Evolutionary conservation across 1,140 invertebrate genomes (phyloP).

Genomic region (Sinonovacula constricta): DNA sequence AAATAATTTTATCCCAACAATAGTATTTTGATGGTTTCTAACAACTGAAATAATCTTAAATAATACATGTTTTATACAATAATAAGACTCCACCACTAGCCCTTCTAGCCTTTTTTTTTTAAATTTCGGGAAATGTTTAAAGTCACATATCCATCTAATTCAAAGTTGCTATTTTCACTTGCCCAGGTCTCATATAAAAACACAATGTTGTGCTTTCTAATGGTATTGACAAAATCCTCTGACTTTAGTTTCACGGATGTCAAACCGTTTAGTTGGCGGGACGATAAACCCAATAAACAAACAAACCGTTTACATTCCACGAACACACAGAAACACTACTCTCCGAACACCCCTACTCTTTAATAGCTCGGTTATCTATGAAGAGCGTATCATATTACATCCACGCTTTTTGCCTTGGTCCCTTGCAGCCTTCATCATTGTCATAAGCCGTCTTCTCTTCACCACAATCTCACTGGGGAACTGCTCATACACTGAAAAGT

Average conservation of each 20-base stretch:
- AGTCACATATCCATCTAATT: too few species aligned
- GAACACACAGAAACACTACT: too few species aligned
- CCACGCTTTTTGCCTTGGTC: background rate
- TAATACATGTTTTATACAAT: slow-evolving; percentile 2
- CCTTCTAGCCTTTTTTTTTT: background rate
- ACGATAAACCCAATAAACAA: too few species aligned
- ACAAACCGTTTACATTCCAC: too few species aligned
- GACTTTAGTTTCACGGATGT: too few species aligned
- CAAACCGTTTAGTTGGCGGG: too few species aligned
- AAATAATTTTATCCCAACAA: slow-evolving; percentile 19
- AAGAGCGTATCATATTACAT: background rate
- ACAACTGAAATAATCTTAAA: slow-evolving; percentile 11
- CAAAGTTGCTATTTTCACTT: background rate
- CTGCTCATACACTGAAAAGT: too few species aligned
- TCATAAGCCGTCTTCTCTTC: background rate
- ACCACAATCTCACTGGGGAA: too few species aligned
- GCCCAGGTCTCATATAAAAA: slow-evolving; percentile 9
- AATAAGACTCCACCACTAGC: too few species aligned
- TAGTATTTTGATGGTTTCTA: background rate
- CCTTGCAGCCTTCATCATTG: too few species aligned
- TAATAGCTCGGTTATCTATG: background rate
- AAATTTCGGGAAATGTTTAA: slow-evolving; percentile 13
- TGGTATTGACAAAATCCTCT: too few species aligned
- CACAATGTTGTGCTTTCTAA: background rate
- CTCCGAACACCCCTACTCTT: background rate